These are phyloP conservation scores for Escarpia spicata DNA, from an alignment of 2,888 invertebrate genomes.

Conservation along the genomic window DNA sequence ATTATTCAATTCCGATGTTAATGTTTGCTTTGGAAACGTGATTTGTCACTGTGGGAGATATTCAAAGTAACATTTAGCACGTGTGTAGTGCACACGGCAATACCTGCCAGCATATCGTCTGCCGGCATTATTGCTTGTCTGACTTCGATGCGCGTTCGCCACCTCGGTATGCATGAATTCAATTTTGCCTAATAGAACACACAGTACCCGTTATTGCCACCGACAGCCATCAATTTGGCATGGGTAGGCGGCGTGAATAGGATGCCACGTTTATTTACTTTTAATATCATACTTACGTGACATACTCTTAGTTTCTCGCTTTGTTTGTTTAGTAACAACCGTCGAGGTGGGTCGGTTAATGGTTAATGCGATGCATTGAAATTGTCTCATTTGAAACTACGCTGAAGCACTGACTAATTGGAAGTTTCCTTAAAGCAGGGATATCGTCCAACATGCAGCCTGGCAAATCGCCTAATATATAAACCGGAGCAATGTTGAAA, in stretches of 20 bases:
- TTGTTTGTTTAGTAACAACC: neutral
- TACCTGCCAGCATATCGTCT: neutral
- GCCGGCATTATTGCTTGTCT: neutral
- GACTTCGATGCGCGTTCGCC: neutral
- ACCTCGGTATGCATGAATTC: neutral
- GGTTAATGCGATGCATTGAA: neutral
- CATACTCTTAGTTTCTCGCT: neutral
- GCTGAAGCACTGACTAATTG: neutral
- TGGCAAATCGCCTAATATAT: neutral
- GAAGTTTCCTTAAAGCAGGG: neutral
- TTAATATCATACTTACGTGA: neutral
- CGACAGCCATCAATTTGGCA: slow-evolving; percentile 5
- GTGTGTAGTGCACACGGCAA: neutral
- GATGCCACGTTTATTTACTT: slow-evolving; percentile 9
- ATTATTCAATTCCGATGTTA: neutral
- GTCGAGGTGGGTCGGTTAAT: neutral
- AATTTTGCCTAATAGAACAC: neutral
- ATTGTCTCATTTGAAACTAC: neutral
- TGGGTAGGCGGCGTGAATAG: neutral
- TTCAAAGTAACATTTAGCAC: neutral
- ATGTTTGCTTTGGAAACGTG: neutral
- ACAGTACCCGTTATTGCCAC: neutral
- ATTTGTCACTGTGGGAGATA: neutral
- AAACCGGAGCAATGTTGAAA: neutral
- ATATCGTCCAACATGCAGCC: neutral